Percentiles rank a stretch among this genome's conserved stretches.
Conservation (phyloP, 2,888 invertebrate species). For the Rhagophthalmus giganteus region DNA sequence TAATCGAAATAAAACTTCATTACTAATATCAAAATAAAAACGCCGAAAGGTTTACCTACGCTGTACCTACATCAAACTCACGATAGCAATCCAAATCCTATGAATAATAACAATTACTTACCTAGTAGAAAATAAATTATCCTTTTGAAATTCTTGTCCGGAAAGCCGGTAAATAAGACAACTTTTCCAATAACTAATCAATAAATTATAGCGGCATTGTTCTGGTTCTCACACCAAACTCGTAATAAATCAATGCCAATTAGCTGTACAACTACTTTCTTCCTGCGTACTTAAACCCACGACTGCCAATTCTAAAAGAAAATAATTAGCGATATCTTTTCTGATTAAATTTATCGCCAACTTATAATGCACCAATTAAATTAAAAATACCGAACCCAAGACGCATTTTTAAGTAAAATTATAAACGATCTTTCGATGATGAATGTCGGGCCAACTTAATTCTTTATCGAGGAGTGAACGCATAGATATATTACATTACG, state of each 20-base stretch:
- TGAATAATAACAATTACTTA: constrained; percentile 10
- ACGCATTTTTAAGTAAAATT: constrained; percentile 9
- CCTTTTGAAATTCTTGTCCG: background rate
- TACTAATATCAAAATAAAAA: no score
- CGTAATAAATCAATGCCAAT: constrained; percentile 40
- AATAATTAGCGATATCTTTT: constrained; percentile 38
- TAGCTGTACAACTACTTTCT: constrained; percentile 37
- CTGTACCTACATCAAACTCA: no score
- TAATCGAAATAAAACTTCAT: no score
- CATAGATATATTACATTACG: no score
- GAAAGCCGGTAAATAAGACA: constrained; percentile 13
- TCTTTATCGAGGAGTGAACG: background rate
- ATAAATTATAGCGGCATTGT: constrained; percentile 38
- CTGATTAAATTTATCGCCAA: constrained; percentile 31
- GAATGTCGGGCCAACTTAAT: background rate
- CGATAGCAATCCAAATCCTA: background rate
- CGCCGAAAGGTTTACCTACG: no score
- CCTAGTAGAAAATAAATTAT: constrained; percentile 3
- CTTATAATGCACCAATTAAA: constrained; percentile 34
- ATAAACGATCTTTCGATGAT: constrained; percentile 2
- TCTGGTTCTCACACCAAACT: constrained; percentile 38
- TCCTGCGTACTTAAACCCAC: constrained; percentile 35
- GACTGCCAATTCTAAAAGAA: constrained; percentile 36
- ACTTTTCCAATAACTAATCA: constrained; percentile 37
- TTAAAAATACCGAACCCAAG: constrained; percentile 25